phyloP scores from a whole-genome alignment of 2,113 vertebrate species.

The Epinephelus lanceolatus region DNA sequence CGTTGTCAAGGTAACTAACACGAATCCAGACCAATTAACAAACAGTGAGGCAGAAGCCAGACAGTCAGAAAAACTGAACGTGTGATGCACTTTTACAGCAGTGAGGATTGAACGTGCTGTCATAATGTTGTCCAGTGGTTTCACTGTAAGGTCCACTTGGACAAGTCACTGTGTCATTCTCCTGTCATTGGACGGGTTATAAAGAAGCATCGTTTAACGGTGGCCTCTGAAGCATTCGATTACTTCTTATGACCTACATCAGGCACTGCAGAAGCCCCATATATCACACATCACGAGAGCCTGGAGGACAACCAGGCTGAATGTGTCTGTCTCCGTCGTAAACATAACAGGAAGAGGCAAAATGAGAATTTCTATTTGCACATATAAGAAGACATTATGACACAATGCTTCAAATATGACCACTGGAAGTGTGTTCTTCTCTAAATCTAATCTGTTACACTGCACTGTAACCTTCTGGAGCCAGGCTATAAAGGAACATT shows the following conservation, averaged over 20 bases:
- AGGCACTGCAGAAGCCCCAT: constrained; percentile 20
- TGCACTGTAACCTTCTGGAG: not conserved
- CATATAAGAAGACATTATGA: not conserved
- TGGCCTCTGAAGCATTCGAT: constrained; percentile 64
- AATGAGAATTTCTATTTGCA: constrained; percentile 8
- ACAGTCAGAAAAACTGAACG: constrained; percentile 2
- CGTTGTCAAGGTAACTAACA: constrained; percentile 57
- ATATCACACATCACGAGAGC: constrained; percentile 35
- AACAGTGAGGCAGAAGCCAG: constrained; percentile 23
- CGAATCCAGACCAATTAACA: constrained; percentile 44
- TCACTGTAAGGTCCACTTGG: constrained; percentile 9
- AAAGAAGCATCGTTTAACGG: constrained; percentile 51
- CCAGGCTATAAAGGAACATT: not conserved
- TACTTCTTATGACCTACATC: constrained; percentile 42
- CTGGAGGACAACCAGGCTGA: constrained; percentile 36
- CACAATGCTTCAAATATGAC: not conserved
- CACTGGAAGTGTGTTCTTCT: not conserved
- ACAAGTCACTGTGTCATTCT: constrained; percentile 55
- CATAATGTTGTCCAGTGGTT: constrained; percentile 26
- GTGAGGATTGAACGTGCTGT: constrained; percentile 18
- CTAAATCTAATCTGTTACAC: not conserved
- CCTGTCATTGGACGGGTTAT: constrained; percentile 58
- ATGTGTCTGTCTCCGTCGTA: not conserved
- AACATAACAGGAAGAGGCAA: not conserved
- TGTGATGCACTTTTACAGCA: constrained; percentile 1